Evolutionary conservation across 2,888 invertebrate genomes (phyloP), one percentile per base, ranked within the genome.

Genomic region (Cephonodes hylas): DNA sequence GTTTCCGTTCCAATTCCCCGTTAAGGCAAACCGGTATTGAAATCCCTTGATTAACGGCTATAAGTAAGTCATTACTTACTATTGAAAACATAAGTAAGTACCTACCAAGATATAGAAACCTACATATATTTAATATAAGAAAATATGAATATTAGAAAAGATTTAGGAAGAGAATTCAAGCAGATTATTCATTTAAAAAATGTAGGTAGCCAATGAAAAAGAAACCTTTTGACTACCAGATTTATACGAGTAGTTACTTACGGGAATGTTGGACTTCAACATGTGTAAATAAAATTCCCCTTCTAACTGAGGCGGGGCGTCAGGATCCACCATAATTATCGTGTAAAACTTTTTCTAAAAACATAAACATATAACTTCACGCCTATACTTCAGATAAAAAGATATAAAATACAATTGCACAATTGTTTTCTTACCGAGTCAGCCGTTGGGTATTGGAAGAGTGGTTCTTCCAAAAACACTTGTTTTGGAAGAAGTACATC

Each of bases 291-390:
- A 93, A 75, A 91, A 93, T 71, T 90, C 86, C 25, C 91, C 91
- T 2, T 89, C 87, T 3, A 80, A 64, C 71, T 89, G 88, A 13
- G 91, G 89, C 0, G 92, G 84, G 8, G 91, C 93, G 67, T 93
- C 93, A 5, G 93, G 91, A 66, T 93, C 93, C 0, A 91, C 78
- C 79, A 93, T 77, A n/a, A 93, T 69, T 42, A 93, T 71, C 0
- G 93, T 88, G 72, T 93, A 93, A 67, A 85, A 89, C 71, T 88
- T 89, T 83, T 90, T 89, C 93, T 93, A 81, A n/a, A 84, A 86
- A 64, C 1, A 4, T 27, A 48, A 15, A 53, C 44, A 4, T 42
- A 4, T 2, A 0, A 23, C 1, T 23, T 13, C n/a, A 1, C 1
- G 22, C 2, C 8, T 64, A 69, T 2, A 48, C 10, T 53, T 18